Conservation (phyloP, 2,888 invertebrate genomes). For the Apeira syringaria region DNA sequence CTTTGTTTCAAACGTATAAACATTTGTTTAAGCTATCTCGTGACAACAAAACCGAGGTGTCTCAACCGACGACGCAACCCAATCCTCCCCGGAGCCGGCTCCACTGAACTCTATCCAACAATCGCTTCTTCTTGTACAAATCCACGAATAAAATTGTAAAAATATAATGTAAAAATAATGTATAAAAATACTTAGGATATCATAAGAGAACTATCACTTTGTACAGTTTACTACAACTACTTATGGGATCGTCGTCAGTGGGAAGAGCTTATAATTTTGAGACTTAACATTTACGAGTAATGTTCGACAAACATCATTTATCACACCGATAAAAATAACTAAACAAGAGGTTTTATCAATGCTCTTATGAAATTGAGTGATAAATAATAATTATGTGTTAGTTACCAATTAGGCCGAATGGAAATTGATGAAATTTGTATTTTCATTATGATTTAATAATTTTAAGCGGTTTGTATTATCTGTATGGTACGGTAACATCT, state of each 20-base stretch:
- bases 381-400: no score
- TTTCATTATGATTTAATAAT: no score
- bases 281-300: conserved; percentile 4
- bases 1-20: conserved; percentile 43
- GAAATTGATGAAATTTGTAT: no score
- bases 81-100: conserved; percentile 51
- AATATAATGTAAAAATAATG: conserved; percentile 80
- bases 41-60: conserved; percentile 57
- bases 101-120: conserved; percentile 48
- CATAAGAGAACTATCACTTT: conserved; percentile 83
- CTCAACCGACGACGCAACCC: conserved; percentile 51
- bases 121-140: conserved; percentile 63
- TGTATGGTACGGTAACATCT: no score
- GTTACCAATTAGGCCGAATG: no score
- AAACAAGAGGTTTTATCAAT: no score
- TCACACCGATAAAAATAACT: no score
- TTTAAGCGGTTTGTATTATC: no score
- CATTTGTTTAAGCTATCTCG: conserved; percentile 46
- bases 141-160: conserved; percentile 78
- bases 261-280: conserved; percentile 59
- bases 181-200: conserved; percentile 82
- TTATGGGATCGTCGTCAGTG: conserved; percentile 55
- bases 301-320: no score
- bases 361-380: no score
- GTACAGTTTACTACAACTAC: conserved; percentile 75